These are phyloP conservation scores for Strix occidentalis DNA, from an alignment of 2,797 vertebrate species.

Conservation along the genomic window DNA sequence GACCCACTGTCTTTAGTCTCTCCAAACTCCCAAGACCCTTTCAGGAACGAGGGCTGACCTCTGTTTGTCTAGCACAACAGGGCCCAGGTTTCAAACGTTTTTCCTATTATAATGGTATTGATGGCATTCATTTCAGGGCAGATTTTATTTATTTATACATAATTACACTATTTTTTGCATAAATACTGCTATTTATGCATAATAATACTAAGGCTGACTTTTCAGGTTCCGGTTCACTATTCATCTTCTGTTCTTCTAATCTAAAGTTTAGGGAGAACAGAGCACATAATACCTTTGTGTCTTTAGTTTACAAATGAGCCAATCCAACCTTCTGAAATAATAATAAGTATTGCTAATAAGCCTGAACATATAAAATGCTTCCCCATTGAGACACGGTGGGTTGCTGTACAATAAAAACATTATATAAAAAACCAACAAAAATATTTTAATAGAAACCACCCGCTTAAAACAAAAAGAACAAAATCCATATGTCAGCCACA, in stretches of 20 bases:
- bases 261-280: slow-evolving; percentile 66
- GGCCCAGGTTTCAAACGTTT: background rate
- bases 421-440: background rate
- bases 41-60: background rate
- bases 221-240: background rate
- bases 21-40: background rate
- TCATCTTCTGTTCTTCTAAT: slow-evolving; percentile 41
- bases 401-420: slow-evolving; percentile 21
- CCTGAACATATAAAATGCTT: slow-evolving; percentile 6
- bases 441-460: background rate
- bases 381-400: background rate
- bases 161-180: background rate
- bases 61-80: background rate
- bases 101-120: background rate
- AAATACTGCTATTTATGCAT: background rate
- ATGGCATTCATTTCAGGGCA: background rate
- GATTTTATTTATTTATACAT: slow-evolving; percentile 12
- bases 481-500: slow-evolving; percentile 70
- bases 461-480: background rate
- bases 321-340: slow-evolving; percentile 67
- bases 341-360: slow-evolving; percentile 29
- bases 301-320: slow-evolving; percentile 64
- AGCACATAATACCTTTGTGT: slow-evolving; percentile 51
- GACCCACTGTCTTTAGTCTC: background rate
- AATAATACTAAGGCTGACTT: background rate